These are phyloP conservation scores for Erebia ligea DNA, from an alignment of 2,888 invertebrate species.

Conservation along the genomic window DNA sequence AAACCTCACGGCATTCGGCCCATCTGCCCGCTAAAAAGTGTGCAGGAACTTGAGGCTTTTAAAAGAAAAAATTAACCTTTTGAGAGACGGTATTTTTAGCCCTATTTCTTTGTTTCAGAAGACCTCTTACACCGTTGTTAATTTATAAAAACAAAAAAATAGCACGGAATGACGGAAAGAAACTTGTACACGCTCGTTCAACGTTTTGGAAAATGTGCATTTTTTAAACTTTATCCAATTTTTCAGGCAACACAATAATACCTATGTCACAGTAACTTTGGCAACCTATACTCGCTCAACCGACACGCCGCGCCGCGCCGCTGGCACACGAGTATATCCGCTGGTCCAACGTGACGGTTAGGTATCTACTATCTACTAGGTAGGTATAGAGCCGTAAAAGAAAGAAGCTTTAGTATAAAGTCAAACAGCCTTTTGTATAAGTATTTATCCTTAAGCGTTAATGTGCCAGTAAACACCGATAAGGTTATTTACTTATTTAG, in stretches of 20 bases:
- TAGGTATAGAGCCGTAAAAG: too few species aligned
- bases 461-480: not conserved
- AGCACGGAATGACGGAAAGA: too few species aligned
- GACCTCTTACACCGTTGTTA: not conserved
- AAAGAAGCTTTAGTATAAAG: slow-evolving; percentile 6
- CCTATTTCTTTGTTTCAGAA: slow-evolving; percentile 5
- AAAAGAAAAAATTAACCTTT: slow-evolving; percentile 14
- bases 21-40: slow-evolving; percentile 21
- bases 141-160: not conserved
- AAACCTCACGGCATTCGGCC: slow-evolving; percentile 28
- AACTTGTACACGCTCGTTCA: too few species aligned
- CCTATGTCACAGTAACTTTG: too few species aligned
- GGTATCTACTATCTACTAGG: too few species aligned
- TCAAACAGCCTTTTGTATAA: not conserved
- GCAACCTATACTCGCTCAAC: too few species aligned
- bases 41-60: slow-evolving; percentile 11
- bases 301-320: too few species aligned
- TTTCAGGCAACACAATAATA: too few species aligned
- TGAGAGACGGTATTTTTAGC: not conserved
- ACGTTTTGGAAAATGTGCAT: not conserved
- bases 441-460: not conserved
- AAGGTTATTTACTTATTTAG: slow-evolving; percentile 13
- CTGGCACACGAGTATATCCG: too few species aligned
- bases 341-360: too few species aligned
- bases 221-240: too few species aligned